These are phyloP conservation scores for Drosophila dunni DNA, from an alignment of 1,140 invertebrate species.

Conservation along the genomic window DNA sequence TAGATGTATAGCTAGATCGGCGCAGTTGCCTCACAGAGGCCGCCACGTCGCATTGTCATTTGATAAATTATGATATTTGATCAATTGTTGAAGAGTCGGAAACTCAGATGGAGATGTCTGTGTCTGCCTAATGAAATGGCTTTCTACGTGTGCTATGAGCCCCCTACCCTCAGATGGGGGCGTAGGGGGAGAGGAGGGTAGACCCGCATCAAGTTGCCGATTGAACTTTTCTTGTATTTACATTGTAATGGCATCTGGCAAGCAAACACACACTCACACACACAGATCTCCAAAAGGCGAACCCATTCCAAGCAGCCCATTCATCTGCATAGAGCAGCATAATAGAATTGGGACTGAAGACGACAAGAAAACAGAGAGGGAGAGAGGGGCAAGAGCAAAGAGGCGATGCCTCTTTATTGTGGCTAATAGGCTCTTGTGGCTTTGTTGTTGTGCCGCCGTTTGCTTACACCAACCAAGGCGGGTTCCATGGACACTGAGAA, in stretches of 20 bases:
- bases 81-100: constrained; percentile 75
- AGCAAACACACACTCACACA: constrained; percentile 58
- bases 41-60: constrained; percentile 77
- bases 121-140: constrained; percentile 58
- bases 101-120: constrained; percentile 31
- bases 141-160: constrained; percentile 49
- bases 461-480: constrained; percentile 55
- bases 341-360: constrained; percentile 64
- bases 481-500: constrained; percentile 43
- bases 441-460: constrained; percentile 76
- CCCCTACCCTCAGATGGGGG: background rate
- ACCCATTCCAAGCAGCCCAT: constrained; percentile 55
- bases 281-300: constrained; percentile 4
- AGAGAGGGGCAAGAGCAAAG: background rate
- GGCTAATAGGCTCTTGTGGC: constrained; percentile 77
- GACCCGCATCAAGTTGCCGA: constrained; percentile 72
- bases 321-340: constrained; percentile 74
- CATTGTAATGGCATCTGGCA: constrained; percentile 83
- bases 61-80: constrained; percentile 84
- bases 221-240: constrained; percentile 80
- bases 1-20: constrained; percentile 40
- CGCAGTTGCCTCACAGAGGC: constrained; percentile 70
- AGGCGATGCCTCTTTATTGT: constrained; percentile 75
- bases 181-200: background rate
- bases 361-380: background rate